These are phyloP conservation scores for Furcifer pardalis DNA, from an alignment of 2,797 vertebrate species.

Conservation along the genomic window DNA sequence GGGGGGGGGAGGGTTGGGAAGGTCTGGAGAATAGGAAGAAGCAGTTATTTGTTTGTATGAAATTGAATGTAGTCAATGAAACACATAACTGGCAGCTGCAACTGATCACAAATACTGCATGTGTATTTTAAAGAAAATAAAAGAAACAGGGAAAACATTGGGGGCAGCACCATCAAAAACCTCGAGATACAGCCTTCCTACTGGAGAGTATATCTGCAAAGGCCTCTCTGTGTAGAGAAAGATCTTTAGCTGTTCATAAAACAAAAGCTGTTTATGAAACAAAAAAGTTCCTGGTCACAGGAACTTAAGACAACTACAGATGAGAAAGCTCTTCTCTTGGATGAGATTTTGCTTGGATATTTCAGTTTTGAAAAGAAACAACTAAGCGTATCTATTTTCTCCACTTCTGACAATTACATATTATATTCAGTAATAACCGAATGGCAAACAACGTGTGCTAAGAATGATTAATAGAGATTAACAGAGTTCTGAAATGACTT, in stretches of 20 bases:
- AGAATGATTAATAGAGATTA: not conserved
- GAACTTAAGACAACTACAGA: no score
- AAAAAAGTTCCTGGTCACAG: no score
- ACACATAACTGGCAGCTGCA: no score
- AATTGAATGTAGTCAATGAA: not conserved
- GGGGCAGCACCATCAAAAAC: no score
- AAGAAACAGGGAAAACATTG: not conserved
- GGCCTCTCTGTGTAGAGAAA: no score
- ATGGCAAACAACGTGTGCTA: not conserved
- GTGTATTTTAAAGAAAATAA: no score
- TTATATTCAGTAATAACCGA: not conserved
- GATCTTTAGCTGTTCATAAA: no score
- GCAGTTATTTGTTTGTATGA: not conserved
- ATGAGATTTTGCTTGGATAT: not conserved
- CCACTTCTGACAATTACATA: conserved; percentile 1
- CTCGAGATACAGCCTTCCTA: no score
- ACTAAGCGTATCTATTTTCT: rapidly evolving
- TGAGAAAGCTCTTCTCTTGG: no score
- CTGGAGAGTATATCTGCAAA: no score
- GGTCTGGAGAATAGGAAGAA: not conserved
- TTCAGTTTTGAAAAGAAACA: not conserved
- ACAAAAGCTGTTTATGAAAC: no score
- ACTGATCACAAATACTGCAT: not conserved
- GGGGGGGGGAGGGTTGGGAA: not conserved
- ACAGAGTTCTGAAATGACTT: conserved; percentile 4